A percentile compares a stretch with the other conserved stretches of the same genome.
phyloP scores from a whole-genome alignment of 2,797 vertebrate genomes.

The Galagoides demidoff region DNA sequence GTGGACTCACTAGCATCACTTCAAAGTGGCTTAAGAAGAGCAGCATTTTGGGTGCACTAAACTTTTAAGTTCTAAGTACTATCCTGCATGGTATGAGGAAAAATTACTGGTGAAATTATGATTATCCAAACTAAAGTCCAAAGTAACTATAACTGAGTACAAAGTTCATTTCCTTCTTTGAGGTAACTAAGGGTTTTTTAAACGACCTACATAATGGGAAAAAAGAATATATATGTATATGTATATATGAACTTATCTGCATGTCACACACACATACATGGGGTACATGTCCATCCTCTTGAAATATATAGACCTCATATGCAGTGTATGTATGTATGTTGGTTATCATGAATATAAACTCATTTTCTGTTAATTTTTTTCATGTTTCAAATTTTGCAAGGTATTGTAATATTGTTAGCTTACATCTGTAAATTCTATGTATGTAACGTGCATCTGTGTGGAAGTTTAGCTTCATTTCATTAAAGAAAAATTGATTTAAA shows the following conservation, averaged over 20 bases:
- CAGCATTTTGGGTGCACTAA: slow-evolving; percentile 75
- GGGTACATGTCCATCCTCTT: neutral
- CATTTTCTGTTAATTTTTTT: slow-evolving; percentile 59
- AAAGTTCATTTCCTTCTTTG: slow-evolving; percentile 50
- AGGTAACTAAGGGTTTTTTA: slow-evolving; percentile 56
- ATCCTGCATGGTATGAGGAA: slow-evolving; percentile 85
- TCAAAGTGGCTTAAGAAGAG: slow-evolving; percentile 84
- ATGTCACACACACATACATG: neutral
- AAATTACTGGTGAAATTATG: slow-evolving; percentile 62
- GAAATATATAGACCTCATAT: slow-evolving; percentile 12
- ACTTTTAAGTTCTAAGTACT: slow-evolving; percentile 81
- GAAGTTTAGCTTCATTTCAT: slow-evolving; percentile 69
- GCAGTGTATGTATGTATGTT: neutral
- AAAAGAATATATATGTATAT: neutral
- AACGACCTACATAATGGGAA: slow-evolving; percentile 13
- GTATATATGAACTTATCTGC: neutral
- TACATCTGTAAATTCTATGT: slow-evolving; percentile 57
- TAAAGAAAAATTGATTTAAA: slow-evolving; percentile 70
- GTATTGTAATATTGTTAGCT: slow-evolving; percentile 45
- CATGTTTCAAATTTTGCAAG: slow-evolving; percentile 55
- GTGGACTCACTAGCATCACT: slow-evolving; percentile 82
- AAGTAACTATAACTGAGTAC: slow-evolving; percentile 50
- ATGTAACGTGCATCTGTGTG: slow-evolving; percentile 45
- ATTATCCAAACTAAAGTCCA: slow-evolving; percentile 49
- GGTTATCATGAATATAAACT: slow-evolving; percentile 11